Evolutionary conservation across 1,140 invertebrate species (phyloP).

Genomic region (Spodoptera frugiperda): DNA sequence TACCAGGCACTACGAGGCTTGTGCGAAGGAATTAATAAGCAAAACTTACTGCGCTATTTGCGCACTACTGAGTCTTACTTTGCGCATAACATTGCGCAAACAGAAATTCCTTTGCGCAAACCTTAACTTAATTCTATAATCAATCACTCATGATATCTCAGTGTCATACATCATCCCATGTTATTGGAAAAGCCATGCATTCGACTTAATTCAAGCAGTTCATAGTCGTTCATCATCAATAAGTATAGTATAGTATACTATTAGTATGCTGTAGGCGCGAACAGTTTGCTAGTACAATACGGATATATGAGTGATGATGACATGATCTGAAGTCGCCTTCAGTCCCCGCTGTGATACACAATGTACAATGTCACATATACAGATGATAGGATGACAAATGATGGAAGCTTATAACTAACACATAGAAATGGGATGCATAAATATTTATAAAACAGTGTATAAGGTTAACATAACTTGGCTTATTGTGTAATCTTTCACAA

Average conservation of each 20-base stretch:
- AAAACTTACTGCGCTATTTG: background rate
- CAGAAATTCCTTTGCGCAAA: slow-evolving; percentile 16
- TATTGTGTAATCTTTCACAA: no score
- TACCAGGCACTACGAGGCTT: slow-evolving; percentile 30
- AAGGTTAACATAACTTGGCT: no score
- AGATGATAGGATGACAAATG: no score
- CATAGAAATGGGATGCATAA: no score
- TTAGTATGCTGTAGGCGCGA: background rate
- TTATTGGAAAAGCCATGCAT: slow-evolving; percentile 10
- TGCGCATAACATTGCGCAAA: no score
- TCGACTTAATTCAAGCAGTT: background rate
- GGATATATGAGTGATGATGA: no score
- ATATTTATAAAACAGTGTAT: no score
- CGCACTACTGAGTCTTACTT: background rate
- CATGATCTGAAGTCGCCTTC: no score
- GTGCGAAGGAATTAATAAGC: background rate
- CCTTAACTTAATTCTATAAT: slow-evolving; percentile 1
- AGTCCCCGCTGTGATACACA: no score
- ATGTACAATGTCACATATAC: no score
- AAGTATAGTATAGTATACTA: background rate
- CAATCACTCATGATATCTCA: slow-evolving; percentile 7
- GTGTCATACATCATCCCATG: slow-evolving; percentile 9
- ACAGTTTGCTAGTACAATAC: no score
- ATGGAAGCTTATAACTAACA: no score
- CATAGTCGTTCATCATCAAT: background rate